Evolutionary conservation across 2,888 invertebrate species (phyloP).

Genomic region (Meloe dianella): DNA sequence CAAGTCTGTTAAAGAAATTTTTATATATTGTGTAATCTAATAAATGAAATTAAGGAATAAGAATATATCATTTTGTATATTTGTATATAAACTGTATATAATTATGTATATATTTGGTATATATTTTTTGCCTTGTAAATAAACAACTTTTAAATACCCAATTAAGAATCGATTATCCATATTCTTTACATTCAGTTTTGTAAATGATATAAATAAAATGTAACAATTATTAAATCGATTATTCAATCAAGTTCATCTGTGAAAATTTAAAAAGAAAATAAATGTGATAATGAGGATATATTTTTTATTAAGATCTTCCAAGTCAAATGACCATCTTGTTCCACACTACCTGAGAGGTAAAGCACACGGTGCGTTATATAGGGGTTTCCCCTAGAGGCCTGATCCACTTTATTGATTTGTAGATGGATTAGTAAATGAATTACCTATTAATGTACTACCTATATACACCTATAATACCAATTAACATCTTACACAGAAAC

Average conservation of each 20-base stretch:
- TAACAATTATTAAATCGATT: slow-evolving; percentile 43
- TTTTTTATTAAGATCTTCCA: too few relatives aligned
- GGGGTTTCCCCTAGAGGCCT: too few relatives aligned
- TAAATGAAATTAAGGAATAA: slow-evolving; percentile 24
- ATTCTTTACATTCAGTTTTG: slow-evolving; percentile 47
- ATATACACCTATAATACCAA: too few relatives aligned
- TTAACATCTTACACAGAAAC: too few relatives aligned
- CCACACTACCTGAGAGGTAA: too few relatives aligned
- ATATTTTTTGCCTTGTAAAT: slow-evolving; percentile 52
- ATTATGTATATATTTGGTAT: slow-evolving; percentile 49
- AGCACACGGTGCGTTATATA: too few relatives aligned
- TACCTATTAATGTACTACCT: too few relatives aligned
- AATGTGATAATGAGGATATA: slow-evolving; percentile 44
- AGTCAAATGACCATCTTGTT: too few relatives aligned
- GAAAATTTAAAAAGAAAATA: slow-evolving; percentile 51
- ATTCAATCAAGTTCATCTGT: slow-evolving; percentile 55
- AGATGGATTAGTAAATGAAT: too few relatives aligned
- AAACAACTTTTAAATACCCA: slow-evolving; percentile 39
- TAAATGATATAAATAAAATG: slow-evolving; percentile 45
- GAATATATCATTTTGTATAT: slow-evolving; percentile 41
- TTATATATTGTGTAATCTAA: slow-evolving; percentile 30
- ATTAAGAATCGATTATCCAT: slow-evolving; percentile 46
- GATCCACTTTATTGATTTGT: too few relatives aligned
- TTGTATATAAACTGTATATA: slow-evolving; percentile 45
- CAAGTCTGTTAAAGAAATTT: slow-evolving; percentile 32